Conservation (phyloP, 2,888 invertebrate species). For the Cacoxenus indagator region DNA sequence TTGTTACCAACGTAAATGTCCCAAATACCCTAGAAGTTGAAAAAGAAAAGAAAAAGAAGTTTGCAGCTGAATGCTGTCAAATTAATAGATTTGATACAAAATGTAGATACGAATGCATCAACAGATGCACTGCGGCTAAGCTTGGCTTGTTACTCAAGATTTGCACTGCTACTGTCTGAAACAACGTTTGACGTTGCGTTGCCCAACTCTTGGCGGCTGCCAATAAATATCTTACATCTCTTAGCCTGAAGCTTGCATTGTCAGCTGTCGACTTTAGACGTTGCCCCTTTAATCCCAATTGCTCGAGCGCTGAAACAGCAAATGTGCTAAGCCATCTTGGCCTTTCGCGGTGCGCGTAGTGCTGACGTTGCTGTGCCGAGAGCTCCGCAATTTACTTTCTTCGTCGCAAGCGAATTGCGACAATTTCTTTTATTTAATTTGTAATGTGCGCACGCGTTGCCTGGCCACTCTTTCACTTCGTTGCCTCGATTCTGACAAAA, state of each 20-base stretch:
- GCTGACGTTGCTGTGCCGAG: background rate
- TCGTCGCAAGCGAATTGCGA: background rate
- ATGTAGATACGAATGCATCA: background rate
- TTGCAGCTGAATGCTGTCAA: background rate
- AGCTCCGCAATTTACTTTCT: conserved; percentile 3
- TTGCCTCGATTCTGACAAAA: background rate
- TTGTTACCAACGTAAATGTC: no score
- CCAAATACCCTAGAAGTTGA: no score
- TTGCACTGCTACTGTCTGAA: conserved; percentile 3
- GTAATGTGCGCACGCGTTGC: conserved; percentile 21
- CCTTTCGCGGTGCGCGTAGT: background rate
- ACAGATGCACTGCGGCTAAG: background rate
- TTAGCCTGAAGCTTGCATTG: background rate
- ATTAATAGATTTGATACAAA: background rate
- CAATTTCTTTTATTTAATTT: conserved; percentile 15
- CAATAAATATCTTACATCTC: background rate
- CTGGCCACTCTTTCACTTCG: conserved; percentile 6
- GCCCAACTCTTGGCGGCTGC: background rate
- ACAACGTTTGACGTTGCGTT: background rate
- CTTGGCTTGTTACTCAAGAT: conserved; percentile 21
- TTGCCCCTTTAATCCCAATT: background rate
- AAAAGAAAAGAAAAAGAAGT: background rate
- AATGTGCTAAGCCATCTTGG: background rate
- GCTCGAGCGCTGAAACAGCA: background rate
- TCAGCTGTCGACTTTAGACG: background rate